Evolutionary conservation across 92 coral and sea anemone species (phyloP).

Genomic region (Siderastrea siderea): DNA sequence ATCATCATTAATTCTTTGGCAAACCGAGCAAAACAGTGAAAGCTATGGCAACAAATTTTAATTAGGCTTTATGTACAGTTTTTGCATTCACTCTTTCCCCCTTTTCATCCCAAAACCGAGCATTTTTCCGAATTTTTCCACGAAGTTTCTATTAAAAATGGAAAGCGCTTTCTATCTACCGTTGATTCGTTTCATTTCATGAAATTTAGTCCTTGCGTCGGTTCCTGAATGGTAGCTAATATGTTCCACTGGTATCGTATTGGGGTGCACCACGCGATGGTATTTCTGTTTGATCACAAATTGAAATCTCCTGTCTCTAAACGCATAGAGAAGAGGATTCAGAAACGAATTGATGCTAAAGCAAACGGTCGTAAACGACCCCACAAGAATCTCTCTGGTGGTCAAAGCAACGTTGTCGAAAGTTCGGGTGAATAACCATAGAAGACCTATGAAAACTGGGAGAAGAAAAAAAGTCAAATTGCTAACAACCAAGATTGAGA

Average conservation of each 20-base stretch:
- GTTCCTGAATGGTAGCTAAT: background rate
- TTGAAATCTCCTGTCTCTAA: constrained; percentile 77
- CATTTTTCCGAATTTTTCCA: too few relatives aligned
- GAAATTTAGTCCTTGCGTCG: background rate
- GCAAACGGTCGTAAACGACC: constrained; percentile 77
- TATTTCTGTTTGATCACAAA: constrained; percentile 41
- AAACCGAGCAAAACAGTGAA: too few relatives aligned
- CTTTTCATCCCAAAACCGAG: too few relatives aligned
- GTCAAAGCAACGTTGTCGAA: constrained; percentile 60
- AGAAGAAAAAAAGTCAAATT: constrained; percentile 78
- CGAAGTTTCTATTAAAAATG: background rate
- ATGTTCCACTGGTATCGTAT: background rate
- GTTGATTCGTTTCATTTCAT: background rate
- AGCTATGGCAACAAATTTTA: too few relatives aligned
- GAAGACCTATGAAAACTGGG: constrained; percentile 71
- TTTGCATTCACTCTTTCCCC: too few relatives aligned
- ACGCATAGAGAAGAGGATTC: constrained; percentile 87
- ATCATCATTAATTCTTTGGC: too few relatives aligned
- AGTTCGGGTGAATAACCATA: constrained; percentile 77
- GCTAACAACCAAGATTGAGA: constrained; percentile 73
- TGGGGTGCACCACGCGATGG: constrained; percentile 1
- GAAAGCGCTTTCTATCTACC: background rate
- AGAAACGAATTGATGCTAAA: constrained; percentile 79
- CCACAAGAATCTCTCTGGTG: constrained; percentile 78
- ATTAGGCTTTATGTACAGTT: too few relatives aligned